These are phyloP conservation scores for Disparrhopalites patrizii DNA, from an alignment of 2,888 invertebrate genomes.

Conservation along the genomic window DNA sequence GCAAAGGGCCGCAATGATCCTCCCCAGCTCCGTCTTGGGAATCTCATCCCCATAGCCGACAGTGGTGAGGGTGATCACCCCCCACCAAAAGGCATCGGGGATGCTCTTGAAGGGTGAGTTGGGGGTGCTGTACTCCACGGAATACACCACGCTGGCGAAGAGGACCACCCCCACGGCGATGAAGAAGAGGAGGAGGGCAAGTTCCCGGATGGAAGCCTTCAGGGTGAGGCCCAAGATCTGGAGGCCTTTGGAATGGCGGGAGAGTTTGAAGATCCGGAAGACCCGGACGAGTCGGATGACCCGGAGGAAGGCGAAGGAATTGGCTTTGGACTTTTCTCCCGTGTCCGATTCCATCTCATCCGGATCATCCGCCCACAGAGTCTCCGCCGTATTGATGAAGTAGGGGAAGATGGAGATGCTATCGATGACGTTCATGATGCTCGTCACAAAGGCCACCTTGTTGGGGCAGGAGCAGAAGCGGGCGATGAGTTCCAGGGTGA, in stretches of 20 bases:
- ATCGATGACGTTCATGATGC: slow-evolving; percentile 42
- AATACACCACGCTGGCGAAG: slow-evolving; percentile 38
- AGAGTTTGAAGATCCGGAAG: slow-evolving; percentile 45
- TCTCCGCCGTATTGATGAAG: slow-evolving; percentile 26
- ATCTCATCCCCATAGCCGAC: slow-evolving; percentile 35
- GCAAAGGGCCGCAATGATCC: slow-evolving; percentile 33
- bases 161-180: slow-evolving; percentile 37
- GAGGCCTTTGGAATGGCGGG: slow-evolving; percentile 35
- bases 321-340: not conserved
- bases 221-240: slow-evolving; percentile 44
- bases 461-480: slow-evolving; percentile 29
- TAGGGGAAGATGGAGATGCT: slow-evolving; percentile 40
- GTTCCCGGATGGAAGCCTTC: slow-evolving; percentile 40
- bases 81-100: slow-evolving; percentile 41
- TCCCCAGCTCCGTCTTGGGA: slow-evolving; percentile 29
- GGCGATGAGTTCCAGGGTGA: slow-evolving; percentile 33
- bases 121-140: slow-evolving; percentile 21
- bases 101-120: slow-evolving; percentile 29
- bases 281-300: slow-evolving; percentile 42
- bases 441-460: slow-evolving; percentile 24
- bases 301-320: slow-evolving; percentile 31
- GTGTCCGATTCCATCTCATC: not conserved
- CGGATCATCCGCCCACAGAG: not conserved
- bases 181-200: slow-evolving; percentile 41
- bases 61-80: slow-evolving; percentile 41